These are phyloP conservation scores for Crotophaga sulcirostris DNA, from an alignment of 2,113 vertebrate species.

Conservation along the genomic window DNA sequence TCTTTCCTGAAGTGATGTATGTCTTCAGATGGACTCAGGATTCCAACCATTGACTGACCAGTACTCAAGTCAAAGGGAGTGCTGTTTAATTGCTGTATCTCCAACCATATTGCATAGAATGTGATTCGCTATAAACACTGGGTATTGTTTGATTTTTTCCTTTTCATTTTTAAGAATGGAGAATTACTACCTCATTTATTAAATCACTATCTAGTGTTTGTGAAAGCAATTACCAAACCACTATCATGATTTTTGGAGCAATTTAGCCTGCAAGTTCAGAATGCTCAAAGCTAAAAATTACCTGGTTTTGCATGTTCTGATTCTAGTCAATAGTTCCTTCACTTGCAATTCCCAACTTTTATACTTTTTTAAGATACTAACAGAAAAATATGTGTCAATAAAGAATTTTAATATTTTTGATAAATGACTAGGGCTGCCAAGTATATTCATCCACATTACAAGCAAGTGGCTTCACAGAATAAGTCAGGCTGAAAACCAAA, in stretches of 20 bases:
- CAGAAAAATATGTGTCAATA: neutral
- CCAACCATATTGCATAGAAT: too few relatives aligned
- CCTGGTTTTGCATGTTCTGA: neutral
- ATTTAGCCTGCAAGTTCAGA: neutral
- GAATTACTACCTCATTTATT: neutral
- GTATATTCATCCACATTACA: neutral
- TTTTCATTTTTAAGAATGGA: neutral
- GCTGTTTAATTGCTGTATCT: neutral
- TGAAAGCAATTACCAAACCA: neutral
- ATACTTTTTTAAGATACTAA: neutral
- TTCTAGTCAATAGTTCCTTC: neutral
- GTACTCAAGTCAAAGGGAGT: neutral
- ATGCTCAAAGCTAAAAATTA: neutral
- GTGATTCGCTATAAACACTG: neutral
- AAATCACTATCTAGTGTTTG: neutral
- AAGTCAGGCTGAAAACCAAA: neutral
- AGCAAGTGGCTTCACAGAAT: neutral
- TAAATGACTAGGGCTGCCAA: neutral
- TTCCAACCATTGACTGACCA: neutral
- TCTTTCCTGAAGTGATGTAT: neutral
- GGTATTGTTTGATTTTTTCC: neutral
- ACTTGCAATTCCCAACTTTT: neutral
- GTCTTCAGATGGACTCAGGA: neutral
- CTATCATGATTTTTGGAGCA: rapidly evolving
- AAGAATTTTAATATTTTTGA: neutral